Base-by-base conservation (phyloP, 1,140 invertebrate species). In the Cherax quadricarinatus region DNA sequence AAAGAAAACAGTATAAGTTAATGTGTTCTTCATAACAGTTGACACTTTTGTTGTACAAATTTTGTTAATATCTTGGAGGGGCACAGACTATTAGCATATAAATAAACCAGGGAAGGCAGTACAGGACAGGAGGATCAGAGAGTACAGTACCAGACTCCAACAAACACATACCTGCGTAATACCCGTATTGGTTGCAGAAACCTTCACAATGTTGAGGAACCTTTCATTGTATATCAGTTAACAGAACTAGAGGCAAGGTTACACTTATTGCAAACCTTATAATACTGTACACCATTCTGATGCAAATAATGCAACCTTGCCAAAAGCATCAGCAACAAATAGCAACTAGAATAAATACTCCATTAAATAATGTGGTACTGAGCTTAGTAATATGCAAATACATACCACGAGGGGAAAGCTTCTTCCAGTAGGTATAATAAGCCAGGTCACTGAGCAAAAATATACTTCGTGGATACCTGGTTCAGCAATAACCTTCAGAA, bases 141-240 rank as follows among this genome's bases (percentile, higher is more conserved):
- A 83, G 81, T 57, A 51, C 21, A n/a, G 51, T 57, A 0, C 57
- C 24, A 83, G 81, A 83, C 51, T 83, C 16, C 51, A 51, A 83
- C 81, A 57, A 83, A 60, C 24, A 75, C 7, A 75, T 66, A 86
- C 84, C 84, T 86, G 62, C 62, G 24, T 86, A 49, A 51, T 81
- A 89, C 87, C 87, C 87, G 87, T 89, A 89, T 62, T 89, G 24
- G 57, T 89, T 66, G 57, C 48, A 81, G 16, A 57, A 89, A 75
- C 51, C 60, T 57, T 87, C 87, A 89, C 78, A 66, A 62, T 66
- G 24, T 48, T 81, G 87, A 89, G 87, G 87, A 89, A 89, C 87
- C 75, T 21, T 86, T 86, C 84, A 66, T 89, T 89, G 86, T 79
- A 57, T 80, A 30, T 78, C 53, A 73, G 10, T 48, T 57, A 73